Evolutionary conservation across 2,888 invertebrate species (phyloP), one percentile per base, ranked within the genome.

Genomic region (Volucella bombylans): DNA sequence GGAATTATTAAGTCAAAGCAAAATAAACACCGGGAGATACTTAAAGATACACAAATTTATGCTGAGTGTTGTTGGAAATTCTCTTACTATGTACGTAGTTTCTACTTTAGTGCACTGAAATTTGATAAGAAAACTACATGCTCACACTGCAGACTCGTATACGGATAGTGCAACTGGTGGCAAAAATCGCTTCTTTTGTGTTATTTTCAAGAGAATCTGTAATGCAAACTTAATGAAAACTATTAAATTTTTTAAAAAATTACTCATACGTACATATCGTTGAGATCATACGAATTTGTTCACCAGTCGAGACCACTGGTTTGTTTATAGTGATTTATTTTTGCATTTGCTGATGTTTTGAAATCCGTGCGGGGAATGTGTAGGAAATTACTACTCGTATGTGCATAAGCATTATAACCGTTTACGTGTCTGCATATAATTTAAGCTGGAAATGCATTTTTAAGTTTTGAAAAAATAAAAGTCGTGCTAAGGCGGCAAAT

Each of bases 231-330:
- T 14, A 54, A 11, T 69, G 41, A 59, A 68, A 82, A 74, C 59
- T 83, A 79, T 79, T 71, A 49, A 71, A 49, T 79, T 83, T 73
- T 78, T 73, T 82, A 11, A 69, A 65, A 79, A 65, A 52, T 73
- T 78, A 78, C 64, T 83, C 79, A 79, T 38, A 43, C 47, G 39
- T 47, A 43, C 47, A 23, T 47, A 71, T 15, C 59, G 76, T 68
- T 79, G 79, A 73, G 82, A 74, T 79, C 79, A 82, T 55, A 69
- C 41, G 47, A 73, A 82, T 73, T 61, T 59, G 69, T 71, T 74
- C 64, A 41, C 41, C 23, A 31, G 45, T 49, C 41, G 38, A 31
- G 31, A 6, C 6, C 31, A 31, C 31, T 31, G 31, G 67, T 67
- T 72, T 38, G 67, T 72, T 69, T 55, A 11, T 61, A 6, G 31